Evolutionary conservation across 2,888 invertebrate genomes (phyloP).

Genomic region (Apodemia duryi): DNA sequence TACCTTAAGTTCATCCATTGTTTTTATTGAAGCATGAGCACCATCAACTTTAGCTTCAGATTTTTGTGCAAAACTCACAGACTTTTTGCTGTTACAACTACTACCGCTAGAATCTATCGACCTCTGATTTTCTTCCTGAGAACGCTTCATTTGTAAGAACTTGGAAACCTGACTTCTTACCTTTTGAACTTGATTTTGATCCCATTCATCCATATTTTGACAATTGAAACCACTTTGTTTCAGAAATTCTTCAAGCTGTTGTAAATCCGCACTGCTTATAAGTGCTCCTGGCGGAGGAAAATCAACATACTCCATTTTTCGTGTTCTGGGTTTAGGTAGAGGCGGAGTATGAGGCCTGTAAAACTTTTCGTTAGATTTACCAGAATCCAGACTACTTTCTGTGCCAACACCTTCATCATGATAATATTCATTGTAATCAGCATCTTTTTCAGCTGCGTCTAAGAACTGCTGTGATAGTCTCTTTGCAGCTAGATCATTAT

Average conservation of each 20-base stretch:
- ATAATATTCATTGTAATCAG: conserved; percentile 74
- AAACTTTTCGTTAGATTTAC: conserved; percentile 75
- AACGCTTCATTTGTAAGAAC: conserved; percentile 84
- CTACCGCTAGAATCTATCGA: conserved; percentile 80
- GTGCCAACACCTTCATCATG: conserved; percentile 82
- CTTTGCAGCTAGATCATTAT: conserved; percentile 75
- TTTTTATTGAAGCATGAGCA: conserved; percentile 64
- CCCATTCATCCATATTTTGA: conserved; percentile 83
- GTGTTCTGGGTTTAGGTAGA: conserved; percentile 69
- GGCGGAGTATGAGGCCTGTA: conserved; percentile 75
- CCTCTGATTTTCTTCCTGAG: conserved; percentile 82
- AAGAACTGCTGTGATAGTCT: conserved; percentile 73
- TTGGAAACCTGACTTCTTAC: conserved; percentile 85
- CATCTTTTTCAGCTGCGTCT: conserved; percentile 75
- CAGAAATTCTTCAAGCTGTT: conserved; percentile 84
- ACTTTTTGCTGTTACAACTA: conserved; percentile 83
- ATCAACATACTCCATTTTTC: conserved; percentile 70
- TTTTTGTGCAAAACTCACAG: conserved; percentile 87
- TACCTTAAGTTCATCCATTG: conserved; percentile 72
- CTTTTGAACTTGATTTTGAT: conserved; percentile 84
- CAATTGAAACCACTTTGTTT: conserved; percentile 85
- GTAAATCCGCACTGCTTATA: conserved; percentile 81
- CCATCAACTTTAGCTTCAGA: conserved; percentile 53
- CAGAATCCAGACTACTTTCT: conserved; percentile 79
- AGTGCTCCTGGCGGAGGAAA: conserved; percentile 72